phyloP scores from a whole-genome alignment of 1,140 invertebrate species.

The Aphaenogaster floridana region DNA sequence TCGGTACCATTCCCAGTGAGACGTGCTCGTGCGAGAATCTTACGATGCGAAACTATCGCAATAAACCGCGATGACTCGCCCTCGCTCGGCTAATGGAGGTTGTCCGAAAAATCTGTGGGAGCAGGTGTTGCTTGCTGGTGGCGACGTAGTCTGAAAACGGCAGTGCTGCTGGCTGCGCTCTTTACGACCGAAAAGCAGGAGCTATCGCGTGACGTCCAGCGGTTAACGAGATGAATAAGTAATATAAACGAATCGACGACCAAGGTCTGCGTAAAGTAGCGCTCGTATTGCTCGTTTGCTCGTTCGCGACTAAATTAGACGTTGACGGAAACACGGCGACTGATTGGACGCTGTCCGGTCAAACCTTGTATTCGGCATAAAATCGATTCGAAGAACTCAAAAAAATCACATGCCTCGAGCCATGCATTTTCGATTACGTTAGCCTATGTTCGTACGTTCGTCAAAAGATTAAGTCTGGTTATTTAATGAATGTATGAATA shows the following conservation, averaged over 20 bases:
- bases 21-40: slow-evolving; percentile 30
- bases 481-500: slow-evolving; percentile 29
- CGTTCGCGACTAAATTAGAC: slow-evolving; percentile 48
- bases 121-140: slow-evolving; percentile 60
- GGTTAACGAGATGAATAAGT: slow-evolving; percentile 62
- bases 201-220: slow-evolving; percentile 61
- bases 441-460: neutral
- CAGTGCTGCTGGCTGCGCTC: slow-evolving; percentile 31
- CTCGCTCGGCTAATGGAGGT: slow-evolving; percentile 57
- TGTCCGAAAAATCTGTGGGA: slow-evolving; percentile 60
- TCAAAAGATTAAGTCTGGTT: slow-evolving; percentile 19
- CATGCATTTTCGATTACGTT: slow-evolving; percentile 30
- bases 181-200: slow-evolving; percentile 66
- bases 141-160: slow-evolving; percentile 45
- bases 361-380: slow-evolving; percentile 39
- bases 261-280: slow-evolving; percentile 42
- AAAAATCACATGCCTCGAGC: slow-evolving; percentile 14
- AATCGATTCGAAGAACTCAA: slow-evolving; percentile 45
- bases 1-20: slow-evolving; percentile 23
- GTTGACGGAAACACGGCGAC: slow-evolving; percentile 51
- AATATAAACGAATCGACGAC: slow-evolving; percentile 41
- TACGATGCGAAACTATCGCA: slow-evolving; percentile 61
- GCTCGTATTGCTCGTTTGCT: slow-evolving; percentile 39
- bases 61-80: slow-evolving; percentile 63
- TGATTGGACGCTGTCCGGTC: slow-evolving; percentile 44